A percentile compares a stretch with the other conserved stretches of the same genome.
Conservation (phyloP, 2,797 vertebrate species). For the Pangasius macronema region DNA sequence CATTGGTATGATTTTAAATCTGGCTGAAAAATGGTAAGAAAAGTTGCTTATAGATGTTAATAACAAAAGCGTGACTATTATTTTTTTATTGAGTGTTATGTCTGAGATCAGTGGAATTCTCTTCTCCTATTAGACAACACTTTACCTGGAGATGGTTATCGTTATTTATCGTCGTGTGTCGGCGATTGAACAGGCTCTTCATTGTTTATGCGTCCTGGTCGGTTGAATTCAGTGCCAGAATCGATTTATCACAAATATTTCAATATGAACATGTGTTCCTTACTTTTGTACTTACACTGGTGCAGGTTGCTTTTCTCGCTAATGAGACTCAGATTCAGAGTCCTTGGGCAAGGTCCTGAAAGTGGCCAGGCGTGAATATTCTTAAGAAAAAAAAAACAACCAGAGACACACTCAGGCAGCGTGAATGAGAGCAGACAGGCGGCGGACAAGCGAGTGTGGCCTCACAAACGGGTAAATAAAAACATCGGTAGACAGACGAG, state of each 20-base stretch:
- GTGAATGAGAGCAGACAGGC: conserved; percentile 40
- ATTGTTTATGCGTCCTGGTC: no score
- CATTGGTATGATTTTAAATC: no score
- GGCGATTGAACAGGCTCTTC: no score
- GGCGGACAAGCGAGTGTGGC: neutral
- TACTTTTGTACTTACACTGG: neutral
- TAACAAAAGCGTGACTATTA: neutral
- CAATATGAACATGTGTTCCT: neutral
- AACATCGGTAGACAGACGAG: conserved; percentile 22
- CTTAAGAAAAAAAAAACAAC: neutral
- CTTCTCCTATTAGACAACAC: neutral
- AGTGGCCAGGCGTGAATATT: neutral
- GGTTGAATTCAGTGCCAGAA: no score
- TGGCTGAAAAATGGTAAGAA: neutral
- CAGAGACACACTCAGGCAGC: neutral
- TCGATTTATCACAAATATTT: neutral
- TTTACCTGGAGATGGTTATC: no score
- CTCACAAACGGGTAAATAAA: conserved; percentile 34
- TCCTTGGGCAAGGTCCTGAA: conserved; percentile 25
- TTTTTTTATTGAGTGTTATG: neutral
- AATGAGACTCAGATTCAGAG: conserved; percentile 1
- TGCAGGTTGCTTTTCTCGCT: neutral
- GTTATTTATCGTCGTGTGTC: no score
- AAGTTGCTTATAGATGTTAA: neutral
- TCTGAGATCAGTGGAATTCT: neutral